These are phyloP conservation scores for Premnoplex brunnescens DNA, from an alignment of 2,797 vertebrate species.

Conservation along the genomic window DNA sequence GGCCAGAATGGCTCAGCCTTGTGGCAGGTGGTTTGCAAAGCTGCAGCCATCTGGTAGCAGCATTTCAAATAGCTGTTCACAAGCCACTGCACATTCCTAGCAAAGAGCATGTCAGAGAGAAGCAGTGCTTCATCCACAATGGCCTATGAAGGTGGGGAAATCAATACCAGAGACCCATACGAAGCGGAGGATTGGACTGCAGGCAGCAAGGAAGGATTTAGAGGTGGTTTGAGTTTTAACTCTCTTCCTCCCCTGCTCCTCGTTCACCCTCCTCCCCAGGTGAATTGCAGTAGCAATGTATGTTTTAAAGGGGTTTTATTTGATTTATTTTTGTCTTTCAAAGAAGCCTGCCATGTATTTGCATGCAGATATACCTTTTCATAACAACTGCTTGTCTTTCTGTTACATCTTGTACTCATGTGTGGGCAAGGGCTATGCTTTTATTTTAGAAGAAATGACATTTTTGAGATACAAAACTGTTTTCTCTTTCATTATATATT, in stretches of 20 bases:
- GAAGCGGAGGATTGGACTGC: neutral
- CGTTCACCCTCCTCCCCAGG: neutral
- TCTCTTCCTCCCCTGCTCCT: rapidly evolving
- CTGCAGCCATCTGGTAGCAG: slow-evolving; percentile 16
- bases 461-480: neutral
- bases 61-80: neutral
- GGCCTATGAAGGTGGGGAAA: neutral
- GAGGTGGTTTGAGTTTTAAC: neutral
- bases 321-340: neutral
- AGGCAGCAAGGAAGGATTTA: neutral
- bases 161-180: neutral
- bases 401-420: neutral
- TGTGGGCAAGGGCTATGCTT: neutral
- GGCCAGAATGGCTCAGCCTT: neutral
- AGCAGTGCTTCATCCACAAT: neutral
- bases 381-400: neutral
- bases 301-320: neutral
- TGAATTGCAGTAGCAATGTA: neutral
- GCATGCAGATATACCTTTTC: neutral
- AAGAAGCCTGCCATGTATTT: neutral
- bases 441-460: neutral
- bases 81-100: neutral
- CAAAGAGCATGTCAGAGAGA: neutral
- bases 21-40: slow-evolving; percentile 14
- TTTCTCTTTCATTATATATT: neutral